phyloP scores from a whole-genome alignment of 2,797 vertebrate species.

The Amniataba percoides region DNA sequence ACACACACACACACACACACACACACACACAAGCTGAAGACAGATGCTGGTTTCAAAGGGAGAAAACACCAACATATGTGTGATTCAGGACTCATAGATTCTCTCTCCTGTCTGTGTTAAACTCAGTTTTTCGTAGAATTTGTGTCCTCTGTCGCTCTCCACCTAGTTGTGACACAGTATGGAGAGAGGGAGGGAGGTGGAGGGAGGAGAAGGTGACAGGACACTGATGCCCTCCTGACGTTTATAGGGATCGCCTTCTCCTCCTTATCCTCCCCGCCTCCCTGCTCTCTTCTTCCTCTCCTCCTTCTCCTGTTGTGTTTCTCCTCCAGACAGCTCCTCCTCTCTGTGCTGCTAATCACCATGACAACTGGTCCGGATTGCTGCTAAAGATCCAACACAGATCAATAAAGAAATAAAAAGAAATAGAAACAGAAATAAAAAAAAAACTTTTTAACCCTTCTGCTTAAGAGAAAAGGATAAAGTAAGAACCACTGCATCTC shows the following conservation, averaged over 20 bases:
- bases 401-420: slow-evolving; percentile 89
- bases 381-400: slow-evolving; percentile 91
- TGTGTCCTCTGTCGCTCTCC: slow-evolving; percentile 49
- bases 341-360: slow-evolving; percentile 91
- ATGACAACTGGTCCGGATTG: slow-evolving; percentile 89
- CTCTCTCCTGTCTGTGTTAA: slow-evolving; percentile 55
- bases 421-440: slow-evolving; percentile 83
- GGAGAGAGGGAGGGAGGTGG: slow-evolving; percentile 62
- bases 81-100: slow-evolving; percentile 65
- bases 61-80: slow-evolving; percentile 75
- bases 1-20: slow-evolving; percentile 6
- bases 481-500: slow-evolving; percentile 91
- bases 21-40: slow-evolving; percentile 19
- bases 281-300: slow-evolving; percentile 60
- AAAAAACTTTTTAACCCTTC: slow-evolving; percentile 90
- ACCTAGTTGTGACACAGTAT: slow-evolving; percentile 30
- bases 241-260: slow-evolving; percentile 68
- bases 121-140: slow-evolving; percentile 48
- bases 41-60: slow-evolving; percentile 61
- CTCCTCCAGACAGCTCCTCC: slow-evolving; percentile 87
- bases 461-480: slow-evolving; percentile 89
- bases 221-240: slow-evolving; percentile 73
- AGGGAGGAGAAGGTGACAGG: slow-evolving; percentile 73
- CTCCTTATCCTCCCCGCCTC: slow-evolving; percentile 54
- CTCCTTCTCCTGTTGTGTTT: slow-evolving; percentile 81